These are phyloP conservation scores for Poeciliopsis prolifica DNA, from an alignment of 2,113 vertebrate genomes.

Conservation along the genomic window DNA sequence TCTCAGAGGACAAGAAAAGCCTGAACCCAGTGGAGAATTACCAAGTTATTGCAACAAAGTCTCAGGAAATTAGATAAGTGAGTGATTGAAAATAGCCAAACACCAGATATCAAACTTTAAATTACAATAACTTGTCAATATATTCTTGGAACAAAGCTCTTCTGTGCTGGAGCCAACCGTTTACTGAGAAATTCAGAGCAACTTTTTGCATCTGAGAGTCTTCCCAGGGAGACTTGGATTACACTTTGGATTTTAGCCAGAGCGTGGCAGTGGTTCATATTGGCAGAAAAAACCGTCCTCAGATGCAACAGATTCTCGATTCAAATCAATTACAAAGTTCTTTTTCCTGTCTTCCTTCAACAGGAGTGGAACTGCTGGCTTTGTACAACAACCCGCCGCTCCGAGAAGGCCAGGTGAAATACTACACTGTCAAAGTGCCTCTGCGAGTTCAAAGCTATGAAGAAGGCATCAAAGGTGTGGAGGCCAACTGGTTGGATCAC, in stretches of 20 bases:
- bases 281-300: constrained; percentile 12
- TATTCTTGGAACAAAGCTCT: not conserved
- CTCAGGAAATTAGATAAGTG: not conserved
- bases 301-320: constrained; percentile 17
- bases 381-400: constrained; percentile 90
- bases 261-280: constrained; percentile 12
- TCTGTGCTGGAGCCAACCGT: constrained; percentile 15
- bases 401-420: constrained; percentile 82
- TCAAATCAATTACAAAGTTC: not conserved
- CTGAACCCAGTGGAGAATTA: constrained; percentile 19
- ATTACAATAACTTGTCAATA: not conserved
- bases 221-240: constrained; percentile 29
- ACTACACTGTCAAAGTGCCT: constrained; percentile 93
- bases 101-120: not conserved
- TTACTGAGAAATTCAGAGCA: constrained; percentile 7
- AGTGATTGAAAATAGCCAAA: not conserved
- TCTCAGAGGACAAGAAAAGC: constrained; percentile 27
- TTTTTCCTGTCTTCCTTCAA: constrained; percentile 7
- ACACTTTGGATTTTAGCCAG: constrained; percentile 38
- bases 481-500: constrained; percentile 97
- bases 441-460: constrained; percentile 87
- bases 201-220: constrained; percentile 28
- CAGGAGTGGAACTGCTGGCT: constrained; percentile 89
- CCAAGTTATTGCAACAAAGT: not conserved
- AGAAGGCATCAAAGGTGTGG: constrained; percentile 84